Evolutionary conservation across 2,113 vertebrate genomes (phyloP).

Genomic region (Paramormyrops kingsleyae): DNA sequence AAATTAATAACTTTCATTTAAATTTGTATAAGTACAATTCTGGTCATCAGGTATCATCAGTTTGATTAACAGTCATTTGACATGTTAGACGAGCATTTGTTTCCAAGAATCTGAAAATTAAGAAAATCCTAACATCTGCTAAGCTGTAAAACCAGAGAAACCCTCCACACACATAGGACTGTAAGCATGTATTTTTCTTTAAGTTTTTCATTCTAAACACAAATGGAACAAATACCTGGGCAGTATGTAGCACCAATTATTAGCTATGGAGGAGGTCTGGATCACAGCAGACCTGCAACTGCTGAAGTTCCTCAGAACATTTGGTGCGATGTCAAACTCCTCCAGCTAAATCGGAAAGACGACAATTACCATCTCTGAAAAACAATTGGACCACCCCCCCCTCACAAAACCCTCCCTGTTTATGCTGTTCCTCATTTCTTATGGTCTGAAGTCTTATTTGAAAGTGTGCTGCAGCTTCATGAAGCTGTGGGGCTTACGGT

Average conservation of each 20-base stretch:
- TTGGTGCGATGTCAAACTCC: slow-evolving; percentile 70
- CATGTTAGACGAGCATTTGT: not conserved
- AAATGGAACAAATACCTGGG: slow-evolving; percentile 68
- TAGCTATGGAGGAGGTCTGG: slow-evolving; percentile 56
- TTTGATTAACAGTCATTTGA: not conserved
- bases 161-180: not conserved
- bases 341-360: slow-evolving; percentile 55
- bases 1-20: not conserved
- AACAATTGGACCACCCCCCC: not conserved
- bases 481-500: slow-evolving; percentile 52
- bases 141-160: not conserved
- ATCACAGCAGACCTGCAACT: slow-evolving; percentile 55
- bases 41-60: not conserved
- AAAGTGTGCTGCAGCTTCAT: not conserved
- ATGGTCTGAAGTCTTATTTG: not conserved
- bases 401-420: not conserved
- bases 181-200: not conserved
- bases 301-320: slow-evolving; percentile 60
- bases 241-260: slow-evolving; percentile 81
- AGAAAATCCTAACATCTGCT: not conserved
- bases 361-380: not conserved
- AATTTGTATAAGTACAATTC: not conserved
- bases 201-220: not conserved
- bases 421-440: not conserved
- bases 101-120: not conserved